Percentiles rank a stretch among this genome's conserved stretches.
phyloP scores from a whole-genome alignment of 2,113 vertebrate species.

The Scalopus aquaticus region DNA sequence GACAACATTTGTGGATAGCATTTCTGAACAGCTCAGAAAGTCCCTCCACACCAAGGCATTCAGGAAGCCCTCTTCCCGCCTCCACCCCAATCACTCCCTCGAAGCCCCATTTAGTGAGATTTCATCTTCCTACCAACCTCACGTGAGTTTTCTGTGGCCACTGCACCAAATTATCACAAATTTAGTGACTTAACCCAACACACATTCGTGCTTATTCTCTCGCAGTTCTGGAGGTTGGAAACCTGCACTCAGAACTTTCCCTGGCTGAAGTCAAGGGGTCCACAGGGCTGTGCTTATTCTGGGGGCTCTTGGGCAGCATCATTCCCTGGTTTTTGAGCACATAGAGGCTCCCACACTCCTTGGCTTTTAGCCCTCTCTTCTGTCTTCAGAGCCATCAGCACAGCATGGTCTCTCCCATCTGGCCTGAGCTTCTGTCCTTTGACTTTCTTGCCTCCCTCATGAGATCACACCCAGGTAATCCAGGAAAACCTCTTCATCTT shows the following conservation, averaged over 20 bases:
- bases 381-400: neutral
- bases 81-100: neutral
- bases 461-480: neutral
- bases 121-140: too few relatives aligned
- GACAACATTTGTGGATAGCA: too few relatives aligned
- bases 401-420: neutral
- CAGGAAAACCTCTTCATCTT: neutral
- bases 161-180: neutral
- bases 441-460: neutral
- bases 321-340: neutral
- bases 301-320: neutral
- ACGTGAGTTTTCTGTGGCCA: neutral
- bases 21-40: neutral
- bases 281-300: neutral
- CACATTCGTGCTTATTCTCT: too few relatives aligned
- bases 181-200: neutral
- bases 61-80: neutral
- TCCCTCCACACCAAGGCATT: neutral
- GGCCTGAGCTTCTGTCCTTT: neutral
- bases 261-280: neutral
- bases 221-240: neutral
- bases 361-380: neutral
- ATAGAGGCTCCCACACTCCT: accelerated
- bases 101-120: neutral
- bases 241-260: neutral